Evolutionary conservation across 2,113 vertebrate genomes (phyloP), one percentile per base, ranked within the genome.

Genomic region (Natator depressus): DNA sequence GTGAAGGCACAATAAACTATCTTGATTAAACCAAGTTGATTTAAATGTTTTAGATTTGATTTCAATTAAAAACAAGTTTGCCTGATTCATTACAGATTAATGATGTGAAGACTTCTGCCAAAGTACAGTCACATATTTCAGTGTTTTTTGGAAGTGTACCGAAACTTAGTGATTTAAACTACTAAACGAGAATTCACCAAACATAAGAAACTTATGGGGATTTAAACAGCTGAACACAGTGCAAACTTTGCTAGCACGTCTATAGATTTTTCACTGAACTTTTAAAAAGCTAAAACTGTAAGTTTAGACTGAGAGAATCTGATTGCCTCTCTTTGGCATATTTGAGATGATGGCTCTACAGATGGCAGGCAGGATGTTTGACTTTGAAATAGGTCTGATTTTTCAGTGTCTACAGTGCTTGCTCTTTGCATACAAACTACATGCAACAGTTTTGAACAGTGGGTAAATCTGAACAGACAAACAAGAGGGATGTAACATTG

Each of bases 401-500:
- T 97, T 96, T 78, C 85, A 93, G 47, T 90, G 80, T 57, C 62
- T 95, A 85, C 35, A 53, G 82, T 93, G 89, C 50, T 20, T 79
- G 59, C 1, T 92, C 94, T 96, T 85, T 94, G 75, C 85, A 82
- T 85, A 16, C 83, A 93, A 96, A 96, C 6, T 90, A 91, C 92
- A 87, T 59, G 91, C 92, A 95, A 91, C 49, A 94, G 46, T 96
- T 65, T 4, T 72, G 84, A 85, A 35, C 78, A 38, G 89, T 92
- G 91, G 54, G 22, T 79, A 89, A 82, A 89, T 82, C 91, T 82
- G 84, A 84, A 94, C 89, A 96, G 82, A 95, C 78, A 95, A 91
- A 97, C 91, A 93, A 90, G 94, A 95, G 87, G 97, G 93, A 95
- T 89, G 87, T 88, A 97, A 94, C 87, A 89, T 50, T 79, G 54